Evolutionary conservation across 37 sponge, comb jelly and placozoan species (phyloP), one percentile per base, ranked within the genome.

Genomic region (Petrosia ficiformis): DNA sequence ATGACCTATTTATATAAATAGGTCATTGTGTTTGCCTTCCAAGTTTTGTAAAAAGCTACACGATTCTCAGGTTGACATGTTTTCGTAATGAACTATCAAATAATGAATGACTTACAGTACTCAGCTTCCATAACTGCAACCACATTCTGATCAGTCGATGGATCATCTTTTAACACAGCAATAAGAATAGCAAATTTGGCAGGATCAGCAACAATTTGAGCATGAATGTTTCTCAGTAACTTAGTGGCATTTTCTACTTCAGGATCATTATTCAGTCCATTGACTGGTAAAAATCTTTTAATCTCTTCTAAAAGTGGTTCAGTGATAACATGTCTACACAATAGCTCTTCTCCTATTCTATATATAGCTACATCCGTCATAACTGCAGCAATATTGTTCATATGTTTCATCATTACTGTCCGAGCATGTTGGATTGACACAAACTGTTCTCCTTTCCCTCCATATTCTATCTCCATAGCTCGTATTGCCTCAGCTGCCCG

Each of bases 321-420:
- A 19, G 54, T 48, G 8, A 48, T 48, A 14, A 48, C 14, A 8
- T 14, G 14, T 14, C 14, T 8, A 14, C 14, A 8, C 14, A 19
- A 14, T 8, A 48, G 54, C 14, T 8, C 8, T 19, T 48, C 54
- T 48, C 14, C 54, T 19, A 48, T 48, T 14, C 54, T 8, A n/a
- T n/a, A n/a, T n/a, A n/a, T n/a, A 48, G 14, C 54, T 19, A 14
- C 54, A 48, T 48, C 54, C 8, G 54, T 48, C 14, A 48, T 48
- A 48, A 48, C 54, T 48, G 54, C 54, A 48, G 54, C 54, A 48
- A 48, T 48, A 14, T 48, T 48, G 54, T 48, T 48, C 54, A 48
- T 48, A 48, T 48, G 54, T 48, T 48, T 48, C 54, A 48, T 14
- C 54, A 48, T 48, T 8, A 48, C 14, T 48, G 8, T 48, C 54